Evolutionary conservation across 1,140 invertebrate species (phyloP).

Genomic region (Dendrolimus kikuchii): DNA sequence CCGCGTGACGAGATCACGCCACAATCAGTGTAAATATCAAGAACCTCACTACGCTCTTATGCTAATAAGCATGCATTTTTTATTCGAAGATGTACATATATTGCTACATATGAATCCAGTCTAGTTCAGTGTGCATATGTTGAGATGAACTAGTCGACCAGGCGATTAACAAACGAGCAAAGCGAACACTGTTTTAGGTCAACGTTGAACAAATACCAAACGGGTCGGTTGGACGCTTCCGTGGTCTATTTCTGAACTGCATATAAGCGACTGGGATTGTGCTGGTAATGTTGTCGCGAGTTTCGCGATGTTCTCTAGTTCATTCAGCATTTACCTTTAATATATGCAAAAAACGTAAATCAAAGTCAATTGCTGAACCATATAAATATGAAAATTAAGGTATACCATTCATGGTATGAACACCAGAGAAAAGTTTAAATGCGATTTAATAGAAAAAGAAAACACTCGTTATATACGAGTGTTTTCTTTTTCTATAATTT

Average conservation of each 20-base stretch:
- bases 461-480: constrained; percentile 16
- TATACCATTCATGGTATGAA: too few species aligned
- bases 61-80: background rate
- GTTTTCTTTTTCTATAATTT: too few species aligned
- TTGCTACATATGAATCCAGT: background rate
- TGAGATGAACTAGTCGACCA: constrained; percentile 26
- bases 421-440: background rate
- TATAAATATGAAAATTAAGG: too few species aligned
- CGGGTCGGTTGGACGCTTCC: constrained; percentile 66
- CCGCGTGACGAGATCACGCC: constrained; percentile 44
- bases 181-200: constrained; percentile 70
- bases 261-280: constrained; percentile 44
- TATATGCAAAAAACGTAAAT: background rate
- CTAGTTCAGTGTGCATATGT: background rate
- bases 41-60: background rate
- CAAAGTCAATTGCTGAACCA: background rate
- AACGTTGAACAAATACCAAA: constrained; percentile 72
- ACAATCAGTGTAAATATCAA: constrained; percentile 21
- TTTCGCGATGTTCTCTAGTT: constrained; percentile 32
- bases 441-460: constrained; percentile 6
- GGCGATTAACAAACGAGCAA: constrained; percentile 65
- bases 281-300: constrained; percentile 32
- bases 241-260: constrained; percentile 66
- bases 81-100: background rate
- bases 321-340: background rate